phyloP scores from a whole-genome alignment of 1,140 invertebrate species.

The Dendroctonus valens region DNA sequence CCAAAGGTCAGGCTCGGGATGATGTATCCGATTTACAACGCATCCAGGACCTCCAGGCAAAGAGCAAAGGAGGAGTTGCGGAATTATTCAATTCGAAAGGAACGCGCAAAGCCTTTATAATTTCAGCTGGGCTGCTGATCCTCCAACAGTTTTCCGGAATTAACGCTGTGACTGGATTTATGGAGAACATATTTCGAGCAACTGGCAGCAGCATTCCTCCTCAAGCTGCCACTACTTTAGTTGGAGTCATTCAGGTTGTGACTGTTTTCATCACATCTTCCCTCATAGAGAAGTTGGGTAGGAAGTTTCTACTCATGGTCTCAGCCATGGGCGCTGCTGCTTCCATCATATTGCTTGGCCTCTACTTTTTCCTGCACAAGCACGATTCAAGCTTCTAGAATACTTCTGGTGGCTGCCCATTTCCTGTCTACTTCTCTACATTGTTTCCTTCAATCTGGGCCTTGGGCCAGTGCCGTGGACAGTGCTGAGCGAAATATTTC shows the following conservation, averaged over 20 bases:
- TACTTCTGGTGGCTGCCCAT: constrained; percentile 45
- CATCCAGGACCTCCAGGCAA: constrained; percentile 41
- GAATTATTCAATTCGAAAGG: constrained; percentile 41
- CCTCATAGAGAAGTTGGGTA: constrained; percentile 74
- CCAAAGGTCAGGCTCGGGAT: constrained; percentile 49
- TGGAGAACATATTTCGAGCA: constrained; percentile 68
- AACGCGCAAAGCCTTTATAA: constrained; percentile 66
- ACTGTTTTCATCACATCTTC: constrained; percentile 67
- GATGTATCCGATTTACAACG: constrained; percentile 20
- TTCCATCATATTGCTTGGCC: constrained; percentile 40
- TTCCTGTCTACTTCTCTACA: constrained; percentile 39
- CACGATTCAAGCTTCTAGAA: constrained; percentile 32
- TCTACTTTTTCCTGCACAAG: constrained; percentile 46
- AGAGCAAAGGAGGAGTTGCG: constrained; percentile 25
- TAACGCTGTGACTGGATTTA: constrained; percentile 83
- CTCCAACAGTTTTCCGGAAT: constrained; percentile 86
- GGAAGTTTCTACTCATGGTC: constrained; percentile 67
- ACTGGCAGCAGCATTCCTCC: constrained; percentile 59
- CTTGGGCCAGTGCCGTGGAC: constrained; percentile 83
- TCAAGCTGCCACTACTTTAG: constrained; percentile 65
- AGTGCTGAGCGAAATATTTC: constrained; percentile 79
- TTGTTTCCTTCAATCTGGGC: constrained; percentile 52
- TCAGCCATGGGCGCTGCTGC: constrained; percentile 62
- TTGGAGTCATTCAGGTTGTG: constrained; percentile 75
- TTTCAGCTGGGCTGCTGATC: constrained; percentile 76